Base-by-base conservation (phyloP, 2,888 invertebrate genomes). In the Dioctria rufipes region DNA sequence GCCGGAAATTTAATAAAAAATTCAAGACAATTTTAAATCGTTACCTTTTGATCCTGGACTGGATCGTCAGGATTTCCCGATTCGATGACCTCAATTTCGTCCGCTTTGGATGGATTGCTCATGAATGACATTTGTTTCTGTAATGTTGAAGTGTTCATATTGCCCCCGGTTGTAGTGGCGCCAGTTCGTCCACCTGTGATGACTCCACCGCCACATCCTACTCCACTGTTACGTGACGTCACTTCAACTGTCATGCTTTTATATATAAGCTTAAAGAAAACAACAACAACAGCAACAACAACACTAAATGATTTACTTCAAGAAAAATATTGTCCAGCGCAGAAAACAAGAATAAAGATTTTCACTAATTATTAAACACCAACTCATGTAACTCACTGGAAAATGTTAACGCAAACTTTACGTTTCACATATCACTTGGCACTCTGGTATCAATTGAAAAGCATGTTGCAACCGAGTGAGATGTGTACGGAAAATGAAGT, bases 91-190 rank as follows among this genome's bases (percentile, higher is more conserved):
- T 88, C 88, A 75, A 88, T 86, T 82, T 88, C 89, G 81, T 88
- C 88, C 11, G 86, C 82, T 81, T 88, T 88, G 37, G 86, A 85
- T n/a, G 85, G 85, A 54, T 87, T 86, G 8, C 86, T 86, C 69
- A 88, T 88, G 80, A 88, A 87, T 43, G 88, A 88, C 85, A 88
- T 85, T 82, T 88, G 88, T 77, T 88, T 88, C 77, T 88, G 88
- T 83, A 37, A 87, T 82, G 69, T 79, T 11, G 79, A 69, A 5
- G 69, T 39, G 39, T 60, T 60, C 3, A 49, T 25, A 37, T 46
- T 69, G 54, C 58, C 67, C 25, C 51, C 66, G 43, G 67, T 37
- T 60, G 37, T 25, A 42, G 46, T 67, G 80, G 61, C 67, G 69
- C 49, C 81, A 79, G 61, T 84, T 65, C 83, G 83, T 79, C 84